Conservation (phyloP, 2,888 invertebrate genomes). For the Timandra comae region DNA sequence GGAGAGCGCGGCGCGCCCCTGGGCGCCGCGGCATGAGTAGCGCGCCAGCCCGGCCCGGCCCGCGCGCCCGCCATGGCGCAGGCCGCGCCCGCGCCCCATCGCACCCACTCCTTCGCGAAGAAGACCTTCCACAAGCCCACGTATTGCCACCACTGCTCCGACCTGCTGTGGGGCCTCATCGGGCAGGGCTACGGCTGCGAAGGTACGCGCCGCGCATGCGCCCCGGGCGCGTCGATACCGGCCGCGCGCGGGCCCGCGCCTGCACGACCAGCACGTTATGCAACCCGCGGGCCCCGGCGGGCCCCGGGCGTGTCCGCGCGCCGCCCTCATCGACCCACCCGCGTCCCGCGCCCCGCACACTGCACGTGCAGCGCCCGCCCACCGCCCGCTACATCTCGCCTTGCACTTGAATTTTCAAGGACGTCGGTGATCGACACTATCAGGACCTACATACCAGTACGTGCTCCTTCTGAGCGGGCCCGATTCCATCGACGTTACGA, state of each 20-base stretch:
- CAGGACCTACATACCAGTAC: slow-evolving; percentile 9
- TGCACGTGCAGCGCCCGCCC: slow-evolving; percentile 20
- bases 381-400: slow-evolving; percentile 23
- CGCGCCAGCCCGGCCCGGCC: slow-evolving; percentile 73
- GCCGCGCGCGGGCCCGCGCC: slow-evolving; percentile 39
- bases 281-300: slow-evolving; percentile 45
- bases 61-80: slow-evolving; percentile 75
- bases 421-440: slow-evolving; percentile 12
- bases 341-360: slow-evolving; percentile 15
- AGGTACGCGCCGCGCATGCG: slow-evolving; percentile 84
- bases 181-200: slow-evolving; percentile 99
- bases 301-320: slow-evolving; percentile 64
- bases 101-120: slow-evolving; percentile 97
- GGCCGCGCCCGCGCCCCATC: slow-evolving; percentile 79
- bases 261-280: slow-evolving; percentile 64
- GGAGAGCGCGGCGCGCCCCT: slow-evolving; percentile 75
- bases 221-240: slow-evolving; percentile 63
- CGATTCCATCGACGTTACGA: no score
- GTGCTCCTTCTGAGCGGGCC: neutral
- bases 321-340: slow-evolving; percentile 32
- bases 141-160: slow-evolving; percentile 99
- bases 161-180: slow-evolving; percentile 99
- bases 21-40: slow-evolving; percentile 76
- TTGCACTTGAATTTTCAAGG: slow-evolving; percentile 45
- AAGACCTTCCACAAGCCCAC: slow-evolving; percentile 99